phyloP scores from a whole-genome alignment of 2,888 invertebrate genomes.

The Chrysomela aeneicollis region DNA sequence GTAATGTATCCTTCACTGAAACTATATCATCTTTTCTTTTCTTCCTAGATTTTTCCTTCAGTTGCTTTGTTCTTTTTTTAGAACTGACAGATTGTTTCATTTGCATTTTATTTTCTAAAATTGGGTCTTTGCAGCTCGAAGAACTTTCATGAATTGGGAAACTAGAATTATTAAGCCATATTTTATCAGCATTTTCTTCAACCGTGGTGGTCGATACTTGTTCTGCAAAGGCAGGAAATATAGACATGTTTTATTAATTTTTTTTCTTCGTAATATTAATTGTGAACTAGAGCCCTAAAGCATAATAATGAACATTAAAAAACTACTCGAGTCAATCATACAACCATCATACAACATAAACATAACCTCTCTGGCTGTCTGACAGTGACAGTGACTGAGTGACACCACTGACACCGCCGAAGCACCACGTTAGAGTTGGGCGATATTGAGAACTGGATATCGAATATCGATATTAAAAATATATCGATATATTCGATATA shows the following conservation, averaged over 20 bases:
- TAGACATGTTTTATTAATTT: constrained; percentile 54
- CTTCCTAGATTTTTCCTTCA: constrained; percentile 49
- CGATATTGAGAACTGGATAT: too few relatives aligned
- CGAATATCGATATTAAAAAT: too few relatives aligned
- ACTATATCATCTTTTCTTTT: constrained; percentile 40
- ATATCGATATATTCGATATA: too few relatives aligned
- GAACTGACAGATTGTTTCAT: constrained; percentile 17
- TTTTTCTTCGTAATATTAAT: too few relatives aligned
- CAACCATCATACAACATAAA: too few relatives aligned
- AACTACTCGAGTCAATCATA: too few relatives aligned
- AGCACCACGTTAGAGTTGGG: too few relatives aligned
- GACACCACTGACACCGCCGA: too few relatives aligned
- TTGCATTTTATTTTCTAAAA: neutral
- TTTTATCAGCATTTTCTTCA: constrained; percentile 30
- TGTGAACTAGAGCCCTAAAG: neutral
- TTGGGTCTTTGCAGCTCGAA: constrained; percentile 1
- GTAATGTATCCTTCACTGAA: neutral
- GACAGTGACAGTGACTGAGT: too few relatives aligned
- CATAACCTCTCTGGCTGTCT: too few relatives aligned
- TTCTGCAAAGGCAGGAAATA: constrained; percentile 62
- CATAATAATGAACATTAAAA: neutral
- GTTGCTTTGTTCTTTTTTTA: constrained; percentile 43
- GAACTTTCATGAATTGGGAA: constrained; percentile 52
- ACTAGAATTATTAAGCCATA: constrained; percentile 61
- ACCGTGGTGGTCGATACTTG: constrained; percentile 38